A percentile compares a stretch with the other conserved stretches of the same genome.
phyloP scores from a whole-genome alignment of 2,888 invertebrate species.

The Heliconius hortense region DNA sequence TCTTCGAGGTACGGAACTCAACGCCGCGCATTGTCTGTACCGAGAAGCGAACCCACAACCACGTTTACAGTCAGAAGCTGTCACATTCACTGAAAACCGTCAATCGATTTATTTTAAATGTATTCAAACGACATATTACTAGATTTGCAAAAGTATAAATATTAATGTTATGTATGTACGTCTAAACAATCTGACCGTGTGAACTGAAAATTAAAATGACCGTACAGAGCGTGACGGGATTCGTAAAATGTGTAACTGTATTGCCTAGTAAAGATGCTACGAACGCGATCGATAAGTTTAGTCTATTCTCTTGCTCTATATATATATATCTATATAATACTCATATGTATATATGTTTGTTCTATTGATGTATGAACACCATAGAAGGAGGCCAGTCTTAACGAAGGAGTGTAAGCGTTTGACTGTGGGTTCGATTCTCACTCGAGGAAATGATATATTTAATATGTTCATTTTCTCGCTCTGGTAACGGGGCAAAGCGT shows the following conservation, averaged over 20 bases:
- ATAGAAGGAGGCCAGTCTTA: not conserved
- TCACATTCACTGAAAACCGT: no score
- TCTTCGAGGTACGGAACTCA: no score
- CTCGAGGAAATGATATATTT: no score
- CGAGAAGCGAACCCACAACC: no score
- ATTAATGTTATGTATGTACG: slow-evolving; percentile 57
- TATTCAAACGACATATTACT: slow-evolving; percentile 41
- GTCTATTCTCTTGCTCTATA: slow-evolving; percentile 23
- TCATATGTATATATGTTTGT: slow-evolving; percentile 7
- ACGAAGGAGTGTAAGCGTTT: no score
- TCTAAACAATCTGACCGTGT: slow-evolving; percentile 69
- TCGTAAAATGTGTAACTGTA: slow-evolving; percentile 54
- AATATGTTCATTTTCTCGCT: no score
- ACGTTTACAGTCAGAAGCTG: no score
- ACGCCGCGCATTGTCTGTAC: no score
- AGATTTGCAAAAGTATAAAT: slow-evolving; percentile 56
- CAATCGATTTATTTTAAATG: not conserved
- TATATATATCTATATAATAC: no score
- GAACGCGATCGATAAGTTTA: slow-evolving; percentile 22
- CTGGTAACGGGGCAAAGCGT: no score
- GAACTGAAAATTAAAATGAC: slow-evolving; percentile 79
- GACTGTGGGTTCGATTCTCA: not conserved
- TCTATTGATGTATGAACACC: not conserved
- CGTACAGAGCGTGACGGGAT: slow-evolving; percentile 67
- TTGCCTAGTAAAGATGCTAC: slow-evolving; percentile 30